Conservation (phyloP, 2,797 vertebrate species). For the Remorina albescens region DNA sequence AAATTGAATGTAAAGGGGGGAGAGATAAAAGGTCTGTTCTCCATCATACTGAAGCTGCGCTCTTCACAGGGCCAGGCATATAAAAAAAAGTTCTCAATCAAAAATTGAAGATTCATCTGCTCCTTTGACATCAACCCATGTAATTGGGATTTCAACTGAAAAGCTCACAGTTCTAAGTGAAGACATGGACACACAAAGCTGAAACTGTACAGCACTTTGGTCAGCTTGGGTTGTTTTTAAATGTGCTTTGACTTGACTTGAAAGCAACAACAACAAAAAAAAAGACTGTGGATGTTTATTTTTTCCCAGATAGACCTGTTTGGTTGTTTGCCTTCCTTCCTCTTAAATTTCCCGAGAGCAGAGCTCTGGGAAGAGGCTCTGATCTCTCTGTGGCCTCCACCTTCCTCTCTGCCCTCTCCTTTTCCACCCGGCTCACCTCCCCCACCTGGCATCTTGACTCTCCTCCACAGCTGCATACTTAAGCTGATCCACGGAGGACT, state of each 20-base stretch:
- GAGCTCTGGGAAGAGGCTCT: slow-evolving; percentile 31
- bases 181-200: no score
- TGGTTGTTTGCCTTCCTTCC: slow-evolving; percentile 6
- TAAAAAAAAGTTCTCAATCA: background rate
- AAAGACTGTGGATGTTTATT: background rate
- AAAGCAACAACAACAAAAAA: no score
- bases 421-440: slow-evolving; percentile 21
- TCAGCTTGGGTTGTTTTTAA: background rate
- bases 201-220: no score
- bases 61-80: no score
- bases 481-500: slow-evolving; percentile 13
- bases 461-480: slow-evolving; percentile 48
- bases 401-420: slow-evolving; percentile 26
- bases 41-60: no score
- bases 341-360: slow-evolving; percentile 28
- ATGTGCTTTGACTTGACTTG: no score
- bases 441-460: slow-evolving; percentile 33
- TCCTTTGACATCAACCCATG: no score
- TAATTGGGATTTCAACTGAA: no score
- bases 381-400: no score
- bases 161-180: no score
- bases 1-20: background rate
- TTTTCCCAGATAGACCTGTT: background rate
- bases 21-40: no score
- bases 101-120: background rate